Evolutionary conservation across 1,140 invertebrate species (phyloP), one percentile per base, ranked within the genome.

Genomic region (Drosophila teissieri): DNA sequence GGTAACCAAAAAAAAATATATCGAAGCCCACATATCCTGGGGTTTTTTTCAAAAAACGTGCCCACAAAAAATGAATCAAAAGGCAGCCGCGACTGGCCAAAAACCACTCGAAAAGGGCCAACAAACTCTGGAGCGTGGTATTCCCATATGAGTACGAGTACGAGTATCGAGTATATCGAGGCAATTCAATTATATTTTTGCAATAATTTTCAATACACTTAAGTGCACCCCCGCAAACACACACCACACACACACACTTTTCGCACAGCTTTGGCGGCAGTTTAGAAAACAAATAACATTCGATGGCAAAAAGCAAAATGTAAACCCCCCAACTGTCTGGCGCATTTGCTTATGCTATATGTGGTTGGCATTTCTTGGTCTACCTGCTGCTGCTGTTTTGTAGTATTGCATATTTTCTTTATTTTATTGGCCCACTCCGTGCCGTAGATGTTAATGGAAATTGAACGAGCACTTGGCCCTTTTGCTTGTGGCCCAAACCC

Each of bases 121-220:
- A 51, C 73, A 64, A 78, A 67, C 61, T 70, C 49, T 24, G 48
- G 54, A 46, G 19, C 11, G 34, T 75, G 49, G 54, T 53, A 64
- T 63, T 75, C 72, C 72, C 53, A 36, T 40, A 39, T 67, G 65
- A 56, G 62, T 54, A 31, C 27, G 65, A 55, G 62, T 54, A 31
- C 31, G 31, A 31, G 31, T 31, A 31, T 31, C 31, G 31, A 31
- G 31, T 31, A 31, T 31, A 68, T 63, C 69, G 61, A 80, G 83
- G 88, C 88, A 86, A 86, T 88, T 90, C 79, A 86, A 83, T 83
- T 83, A 90, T 88, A 80, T 86, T 83, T 90, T 88, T 90, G 86
- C 88, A 90, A 90, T 90, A 90, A 90, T 90, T 90, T 90, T 78
- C 82, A 90, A 90, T 91, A 90, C 86, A 88, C 86, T 90, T 83